Evolutionary conservation across 2,888 invertebrate species (phyloP), one percentile per base, ranked within the genome.

Genomic region (Busseola fusca): DNA sequence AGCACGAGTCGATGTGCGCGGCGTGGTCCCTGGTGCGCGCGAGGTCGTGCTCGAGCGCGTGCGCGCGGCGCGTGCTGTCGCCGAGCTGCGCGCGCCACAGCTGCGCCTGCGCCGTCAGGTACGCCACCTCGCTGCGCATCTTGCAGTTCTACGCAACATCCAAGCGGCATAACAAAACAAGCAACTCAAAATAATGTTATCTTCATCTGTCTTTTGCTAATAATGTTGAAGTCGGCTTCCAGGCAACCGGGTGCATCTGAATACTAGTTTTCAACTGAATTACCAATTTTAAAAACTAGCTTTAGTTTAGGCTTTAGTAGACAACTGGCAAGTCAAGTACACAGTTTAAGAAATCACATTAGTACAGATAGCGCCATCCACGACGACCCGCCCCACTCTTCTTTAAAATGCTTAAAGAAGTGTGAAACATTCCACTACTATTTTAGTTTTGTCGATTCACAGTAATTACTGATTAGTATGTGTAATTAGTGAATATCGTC

Each of bases 11-110:
- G 25, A 91, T 64, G 1, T 87, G 86, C 1, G 71, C 68, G 56
- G 87, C 86, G 30, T 86, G 87, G 0, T 72, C 74, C n/a, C 80
- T 27, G 12, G 88, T 83, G 10, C 78, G 76, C 66, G 72, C 68
- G 72, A 93, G 84, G 70, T 91, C 87, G 0, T 42, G 72, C 58
- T 87, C 86, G n/a, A 91, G 86, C 67, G 65, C 64, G 37, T 75
- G 85, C 73, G 81, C 85, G 60, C 86, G 87, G 3, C 81, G 79
- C 64, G 82, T 83, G 76, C 87, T 82, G 27, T 75, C 86, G 18
- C 62, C 81, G 57, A 91, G 88, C 85, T 88, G 89, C 64, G 76
- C 84, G 73, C 88, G 86, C 85, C 87, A 86, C 76, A 74, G 72
- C 50, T 82, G 59, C 86, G 88, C 89, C 80, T 87, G 86, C 56